Conservation (phyloP, 2,113 vertebrate species). For the Oryzias javanicus region DNA sequence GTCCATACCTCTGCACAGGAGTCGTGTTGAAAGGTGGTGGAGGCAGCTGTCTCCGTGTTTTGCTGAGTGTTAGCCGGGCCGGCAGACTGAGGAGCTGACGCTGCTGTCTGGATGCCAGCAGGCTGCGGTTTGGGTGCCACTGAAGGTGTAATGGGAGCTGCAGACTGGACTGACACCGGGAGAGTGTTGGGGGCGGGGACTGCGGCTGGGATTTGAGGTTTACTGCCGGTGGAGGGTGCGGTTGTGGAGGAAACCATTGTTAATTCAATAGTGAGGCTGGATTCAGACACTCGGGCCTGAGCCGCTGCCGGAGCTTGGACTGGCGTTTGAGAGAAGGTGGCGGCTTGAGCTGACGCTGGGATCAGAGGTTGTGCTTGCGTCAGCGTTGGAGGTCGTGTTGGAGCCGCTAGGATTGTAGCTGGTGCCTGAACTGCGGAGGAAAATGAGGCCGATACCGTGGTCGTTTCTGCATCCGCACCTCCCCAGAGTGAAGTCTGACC, state of each 20-base stretch:
- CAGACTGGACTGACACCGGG: conserved; percentile 28
- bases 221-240: neutral
- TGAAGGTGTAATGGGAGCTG: conserved; percentile 36
- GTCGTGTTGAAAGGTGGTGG: conserved; percentile 54
- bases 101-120: conserved; percentile 69
- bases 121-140: conserved; percentile 65
- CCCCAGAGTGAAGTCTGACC: conserved; percentile 53
- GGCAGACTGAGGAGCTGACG: conserved; percentile 55
- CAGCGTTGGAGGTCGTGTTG: conserved; percentile 25
- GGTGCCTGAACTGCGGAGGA: conserved; percentile 8
- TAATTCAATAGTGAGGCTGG: conserved; percentile 27
- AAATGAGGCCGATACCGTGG: conserved; percentile 16
- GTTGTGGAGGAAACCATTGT: conserved; percentile 28
- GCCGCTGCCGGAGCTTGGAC: conserved; percentile 13
- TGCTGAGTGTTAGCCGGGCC: conserved; percentile 72
- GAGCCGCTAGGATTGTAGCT: conserved; percentile 5
- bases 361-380: conserved; percentile 29
- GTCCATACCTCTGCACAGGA: conserved; percentile 60
- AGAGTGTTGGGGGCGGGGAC: conserved; percentile 12
- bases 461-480: conserved; percentile 41
- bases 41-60: conserved; percentile 44
- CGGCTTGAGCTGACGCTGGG: conserved; percentile 9
- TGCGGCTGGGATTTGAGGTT: conserved; percentile 21
- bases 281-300: conserved; percentile 18
- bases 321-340: conserved; percentile 9